Conservation (phyloP, 2,113 vertebrate genomes). For the Gnathonemus longibarbis region DNA sequence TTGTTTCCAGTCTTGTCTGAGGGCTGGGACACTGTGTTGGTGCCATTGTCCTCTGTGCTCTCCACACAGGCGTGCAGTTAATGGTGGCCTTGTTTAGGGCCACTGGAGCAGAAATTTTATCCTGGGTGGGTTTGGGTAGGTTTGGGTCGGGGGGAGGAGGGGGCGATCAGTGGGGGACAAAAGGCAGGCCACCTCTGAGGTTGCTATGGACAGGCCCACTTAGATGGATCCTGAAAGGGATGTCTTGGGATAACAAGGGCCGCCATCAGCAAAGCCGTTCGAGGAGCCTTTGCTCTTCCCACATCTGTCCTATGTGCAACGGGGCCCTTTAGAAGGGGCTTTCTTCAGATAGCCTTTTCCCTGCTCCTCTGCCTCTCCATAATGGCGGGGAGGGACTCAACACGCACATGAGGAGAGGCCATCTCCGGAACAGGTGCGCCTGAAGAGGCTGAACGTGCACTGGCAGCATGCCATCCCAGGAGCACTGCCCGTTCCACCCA, state of each 20-base stretch:
- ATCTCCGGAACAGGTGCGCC: conserved; percentile 16
- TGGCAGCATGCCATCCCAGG: not conserved
- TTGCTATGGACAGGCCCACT: conserved; percentile 60
- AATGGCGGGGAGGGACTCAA: conserved; percentile 8
- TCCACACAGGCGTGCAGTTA: conserved; percentile 83
- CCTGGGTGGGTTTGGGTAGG: conserved; percentile 46
- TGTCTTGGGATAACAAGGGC: conserved; percentile 50
- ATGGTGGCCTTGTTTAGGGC: conserved; percentile 87
- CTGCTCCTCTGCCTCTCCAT: conserved; percentile 33
- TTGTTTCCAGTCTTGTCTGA: conserved; percentile 97
- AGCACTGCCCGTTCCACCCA: not conserved
- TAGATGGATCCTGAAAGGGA: conserved; percentile 57
- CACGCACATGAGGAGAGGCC: conserved; percentile 5
- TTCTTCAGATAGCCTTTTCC: conserved; percentile 39
- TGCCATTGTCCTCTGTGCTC: conserved; percentile 80
- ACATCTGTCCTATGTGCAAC: conserved; percentile 49
- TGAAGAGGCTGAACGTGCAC: conserved; percentile 25
- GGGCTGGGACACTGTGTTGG: conserved; percentile 81
- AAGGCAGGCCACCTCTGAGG: conserved; percentile 70
- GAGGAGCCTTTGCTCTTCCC: conserved; percentile 14
- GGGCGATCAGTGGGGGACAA: conserved; percentile 53
- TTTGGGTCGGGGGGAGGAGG: conserved; percentile 22
- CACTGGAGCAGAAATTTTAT: conserved; percentile 85
- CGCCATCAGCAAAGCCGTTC: conserved; percentile 18
- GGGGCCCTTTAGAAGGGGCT: conserved; percentile 31